Evolutionary conservation across 1,140 invertebrate genomes (phyloP).

Genomic region (Physella acuta): DNA sequence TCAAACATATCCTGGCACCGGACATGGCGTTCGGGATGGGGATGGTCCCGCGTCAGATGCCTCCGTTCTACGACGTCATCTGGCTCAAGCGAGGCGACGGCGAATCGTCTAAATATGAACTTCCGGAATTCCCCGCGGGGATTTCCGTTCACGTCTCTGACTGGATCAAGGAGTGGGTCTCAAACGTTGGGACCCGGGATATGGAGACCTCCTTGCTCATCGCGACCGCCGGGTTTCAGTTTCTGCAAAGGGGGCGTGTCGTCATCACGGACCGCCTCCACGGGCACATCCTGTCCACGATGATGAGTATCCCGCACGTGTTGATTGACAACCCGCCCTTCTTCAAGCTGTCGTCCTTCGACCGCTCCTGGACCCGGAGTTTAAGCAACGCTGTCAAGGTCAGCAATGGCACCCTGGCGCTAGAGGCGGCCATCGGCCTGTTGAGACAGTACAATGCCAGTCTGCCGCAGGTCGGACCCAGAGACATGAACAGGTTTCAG

Average conservation of each 20-base stretch:
- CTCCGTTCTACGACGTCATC: conserved; percentile 28
- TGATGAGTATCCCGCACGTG: conserved; percentile 38
- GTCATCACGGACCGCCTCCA: conserved; percentile 41
- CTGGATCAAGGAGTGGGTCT: conserved; percentile 15
- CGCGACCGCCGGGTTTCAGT: conserved; percentile 23
- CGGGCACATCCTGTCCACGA: conserved; percentile 35
- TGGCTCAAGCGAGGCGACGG: conserved; percentile 27
- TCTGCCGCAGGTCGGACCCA: conserved; percentile 17
- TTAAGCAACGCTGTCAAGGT: conserved; percentile 24
- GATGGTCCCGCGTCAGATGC: conserved; percentile 11
- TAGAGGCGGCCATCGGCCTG: conserved; percentile 17
- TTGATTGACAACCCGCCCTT: conserved; percentile 31
- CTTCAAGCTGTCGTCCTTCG: conserved; percentile 34
- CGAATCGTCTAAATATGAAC: conserved; percentile 22
- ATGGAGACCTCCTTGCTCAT: conserved; percentile 27
- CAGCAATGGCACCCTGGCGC: conserved; percentile 10
- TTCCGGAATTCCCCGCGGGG: conserved; percentile 6
- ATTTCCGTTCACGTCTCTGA: conserved; percentile 22
- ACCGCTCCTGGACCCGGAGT: conserved; percentile 33
- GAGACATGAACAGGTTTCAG: conserved; percentile 1
- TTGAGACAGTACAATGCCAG: conserved; percentile 18
- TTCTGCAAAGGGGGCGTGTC: conserved; percentile 33
- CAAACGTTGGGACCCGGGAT: conserved; percentile 1
- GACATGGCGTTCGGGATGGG: conserved; percentile 36
- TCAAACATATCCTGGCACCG: conserved; percentile 26